A percentile compares a stretch with the other conserved stretches of the same genome.
phyloP scores from a whole-genome alignment of 2,113 vertebrate species.

The Talpa occidentalis region DNA sequence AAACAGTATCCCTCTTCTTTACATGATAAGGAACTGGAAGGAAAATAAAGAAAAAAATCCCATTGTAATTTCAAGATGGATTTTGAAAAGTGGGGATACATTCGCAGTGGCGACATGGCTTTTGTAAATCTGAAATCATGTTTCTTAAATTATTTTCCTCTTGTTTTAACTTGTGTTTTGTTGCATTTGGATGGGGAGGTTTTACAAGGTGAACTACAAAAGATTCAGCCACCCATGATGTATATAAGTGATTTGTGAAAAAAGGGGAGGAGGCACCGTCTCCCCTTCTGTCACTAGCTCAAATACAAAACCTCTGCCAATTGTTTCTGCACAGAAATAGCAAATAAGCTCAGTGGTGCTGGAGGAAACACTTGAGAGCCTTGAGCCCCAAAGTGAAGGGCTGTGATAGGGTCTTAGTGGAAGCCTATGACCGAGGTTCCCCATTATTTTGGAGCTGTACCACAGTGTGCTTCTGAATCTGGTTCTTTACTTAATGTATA shows the following conservation, averaged over 20 bases:
- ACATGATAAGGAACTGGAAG: not conserved
- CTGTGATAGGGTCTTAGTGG: not conserved
- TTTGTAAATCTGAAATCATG: not conserved
- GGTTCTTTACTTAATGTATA: not conserved
- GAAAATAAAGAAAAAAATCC: not conserved
- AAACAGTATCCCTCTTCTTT: not conserved
- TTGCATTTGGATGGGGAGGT: not conserved
- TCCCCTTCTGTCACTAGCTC: not conserved
- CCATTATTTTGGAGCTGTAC: not conserved
- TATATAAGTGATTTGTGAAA: not conserved
- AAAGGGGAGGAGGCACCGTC: not conserved
- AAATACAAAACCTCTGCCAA: not conserved
- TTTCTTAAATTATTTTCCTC: constrained; percentile 1
- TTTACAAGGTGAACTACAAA: not conserved
- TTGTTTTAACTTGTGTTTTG: not conserved
- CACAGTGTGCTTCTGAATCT: not conserved
- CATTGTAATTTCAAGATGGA: not conserved
- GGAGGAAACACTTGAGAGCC: not conserved
- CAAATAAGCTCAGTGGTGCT: not conserved
- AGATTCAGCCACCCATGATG: not conserved
- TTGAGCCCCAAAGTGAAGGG: no score
- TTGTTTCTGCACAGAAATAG: not conserved
- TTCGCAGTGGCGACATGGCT: not conserved
- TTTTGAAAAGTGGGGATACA: not conserved
- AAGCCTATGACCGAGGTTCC: not conserved